These are phyloP conservation scores for Noctua pronuba DNA, from an alignment of 2,888 invertebrate genomes.

Conservation along the genomic window DNA sequence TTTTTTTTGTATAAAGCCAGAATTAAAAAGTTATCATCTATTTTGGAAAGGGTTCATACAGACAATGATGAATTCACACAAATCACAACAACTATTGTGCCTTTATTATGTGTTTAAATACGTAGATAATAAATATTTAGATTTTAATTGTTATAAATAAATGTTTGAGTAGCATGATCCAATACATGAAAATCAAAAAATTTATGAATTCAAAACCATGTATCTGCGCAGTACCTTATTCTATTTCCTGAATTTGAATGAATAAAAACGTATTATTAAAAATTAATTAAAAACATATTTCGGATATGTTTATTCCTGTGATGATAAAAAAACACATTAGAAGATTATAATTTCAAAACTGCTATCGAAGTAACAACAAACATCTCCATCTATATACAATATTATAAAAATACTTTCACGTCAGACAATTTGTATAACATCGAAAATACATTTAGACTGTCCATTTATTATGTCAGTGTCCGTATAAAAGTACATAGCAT, in stretches of 20 bases:
- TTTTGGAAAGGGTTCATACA: slow-evolving; percentile 49
- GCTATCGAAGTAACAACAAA: slow-evolving; percentile 71
- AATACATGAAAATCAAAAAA: background rate
- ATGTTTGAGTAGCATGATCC: background rate
- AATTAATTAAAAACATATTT: slow-evolving; percentile 20
- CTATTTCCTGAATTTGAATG: background rate
- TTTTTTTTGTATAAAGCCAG: slow-evolving; percentile 29
- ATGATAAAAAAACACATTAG: slow-evolving; percentile 47
- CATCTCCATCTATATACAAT: slow-evolving; percentile 73
- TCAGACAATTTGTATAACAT: slow-evolving; percentile 85
- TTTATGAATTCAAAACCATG: background rate
- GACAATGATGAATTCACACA: slow-evolving; percentile 66
- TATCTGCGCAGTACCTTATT: background rate
- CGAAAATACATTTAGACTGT: slow-evolving; percentile 82
- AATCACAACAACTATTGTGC: slow-evolving; percentile 75
- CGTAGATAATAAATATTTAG: slow-evolving; percentile 7
- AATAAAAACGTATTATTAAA: background rate
- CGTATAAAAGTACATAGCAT: slow-evolving; percentile 74
- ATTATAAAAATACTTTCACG: slow-evolving; percentile 86
- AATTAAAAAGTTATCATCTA: slow-evolving; percentile 41
- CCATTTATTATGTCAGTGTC: slow-evolving; percentile 67
- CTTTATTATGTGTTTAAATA: slow-evolving; percentile 52
- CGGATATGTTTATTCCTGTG: slow-evolving; percentile 46
- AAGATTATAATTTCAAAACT: slow-evolving; percentile 53
- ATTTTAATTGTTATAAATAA: slow-evolving; percentile 16